phyloP scores from a whole-genome alignment of 1,140 invertebrate genomes.

The Babylonia areolata region DNA sequence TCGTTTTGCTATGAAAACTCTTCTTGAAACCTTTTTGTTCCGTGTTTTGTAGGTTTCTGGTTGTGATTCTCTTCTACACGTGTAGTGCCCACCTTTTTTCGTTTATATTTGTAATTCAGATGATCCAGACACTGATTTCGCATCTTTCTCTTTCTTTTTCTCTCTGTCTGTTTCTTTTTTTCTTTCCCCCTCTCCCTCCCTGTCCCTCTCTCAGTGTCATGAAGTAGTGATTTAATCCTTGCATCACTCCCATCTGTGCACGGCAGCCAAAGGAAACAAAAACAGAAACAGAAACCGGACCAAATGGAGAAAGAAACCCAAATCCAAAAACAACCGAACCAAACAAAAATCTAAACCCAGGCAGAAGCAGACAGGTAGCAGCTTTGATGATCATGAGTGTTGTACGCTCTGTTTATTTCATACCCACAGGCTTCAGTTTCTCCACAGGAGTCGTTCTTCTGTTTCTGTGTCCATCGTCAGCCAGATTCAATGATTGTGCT shows the following conservation, averaged over 20 bases:
- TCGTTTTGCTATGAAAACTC: too few relatives aligned
- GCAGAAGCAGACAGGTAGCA: slow-evolving; percentile 31
- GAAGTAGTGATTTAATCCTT: too few relatives aligned
- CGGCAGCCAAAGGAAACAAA: slow-evolving; percentile 27
- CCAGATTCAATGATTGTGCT: too few relatives aligned
- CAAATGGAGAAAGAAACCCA: slow-evolving; percentile 37
- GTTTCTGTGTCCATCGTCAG: too few relatives aligned
- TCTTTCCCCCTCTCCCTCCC: not conserved
- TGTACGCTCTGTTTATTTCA: not conserved
- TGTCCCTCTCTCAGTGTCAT: not conserved
- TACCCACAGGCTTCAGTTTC: too few relatives aligned
- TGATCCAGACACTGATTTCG: too few relatives aligned
- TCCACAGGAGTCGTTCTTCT: too few relatives aligned
- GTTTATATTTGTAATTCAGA: too few relatives aligned
- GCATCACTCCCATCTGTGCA: slow-evolving; percentile 11
- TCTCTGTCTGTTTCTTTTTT: not conserved
- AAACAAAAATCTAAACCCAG: slow-evolving; percentile 30
- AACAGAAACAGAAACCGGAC: slow-evolving; percentile 15
- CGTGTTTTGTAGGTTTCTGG: too few relatives aligned
- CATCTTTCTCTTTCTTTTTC: not conserved
- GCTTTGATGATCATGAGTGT: not conserved
- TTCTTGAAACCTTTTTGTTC: too few relatives aligned
- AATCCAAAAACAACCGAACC: slow-evolving; percentile 16
- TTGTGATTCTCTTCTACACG: too few relatives aligned
- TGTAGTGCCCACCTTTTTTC: too few relatives aligned